phyloP scores from a whole-genome alignment of 2,113 vertebrate genomes.

The Clupea harengus region DNA sequence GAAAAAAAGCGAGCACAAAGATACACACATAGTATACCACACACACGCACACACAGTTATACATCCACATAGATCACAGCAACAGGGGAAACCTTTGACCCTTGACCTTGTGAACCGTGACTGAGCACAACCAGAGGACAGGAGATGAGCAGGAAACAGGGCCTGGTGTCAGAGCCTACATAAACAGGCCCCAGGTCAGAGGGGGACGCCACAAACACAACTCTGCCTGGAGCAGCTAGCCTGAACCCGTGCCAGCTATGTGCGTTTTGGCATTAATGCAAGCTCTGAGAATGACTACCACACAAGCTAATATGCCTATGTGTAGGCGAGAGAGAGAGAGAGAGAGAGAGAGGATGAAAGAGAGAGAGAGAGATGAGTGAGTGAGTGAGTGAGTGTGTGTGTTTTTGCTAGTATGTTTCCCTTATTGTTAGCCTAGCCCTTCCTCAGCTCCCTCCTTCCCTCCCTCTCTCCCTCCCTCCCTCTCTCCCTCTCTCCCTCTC shows the following conservation, averaged over 20 bases:
- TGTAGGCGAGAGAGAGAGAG: not conserved
- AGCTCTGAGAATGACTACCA: not conserved
- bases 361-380: not conserved
- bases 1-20: not conserved
- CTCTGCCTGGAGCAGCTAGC: not conserved
- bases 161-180: not conserved
- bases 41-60: not conserved
- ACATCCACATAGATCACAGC: slow-evolving; percentile 22
- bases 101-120: not conserved
- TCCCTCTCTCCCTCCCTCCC: too few relatives aligned
- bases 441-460: not conserved
- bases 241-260: not conserved
- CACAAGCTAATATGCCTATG: not conserved
- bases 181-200: not conserved
- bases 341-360: not conserved
- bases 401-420: not conserved
- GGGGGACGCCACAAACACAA: not conserved
- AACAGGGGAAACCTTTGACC: not conserved
- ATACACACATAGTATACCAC: not conserved
- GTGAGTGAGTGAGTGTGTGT: not conserved
- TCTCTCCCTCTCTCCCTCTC: too few relatives aligned
- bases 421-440: not conserved
- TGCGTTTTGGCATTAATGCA: not conserved
- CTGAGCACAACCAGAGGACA: not conserved
- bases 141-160: not conserved